Conservation (phyloP, 2,888 invertebrate species). For the Lymantria monacha region DNA sequence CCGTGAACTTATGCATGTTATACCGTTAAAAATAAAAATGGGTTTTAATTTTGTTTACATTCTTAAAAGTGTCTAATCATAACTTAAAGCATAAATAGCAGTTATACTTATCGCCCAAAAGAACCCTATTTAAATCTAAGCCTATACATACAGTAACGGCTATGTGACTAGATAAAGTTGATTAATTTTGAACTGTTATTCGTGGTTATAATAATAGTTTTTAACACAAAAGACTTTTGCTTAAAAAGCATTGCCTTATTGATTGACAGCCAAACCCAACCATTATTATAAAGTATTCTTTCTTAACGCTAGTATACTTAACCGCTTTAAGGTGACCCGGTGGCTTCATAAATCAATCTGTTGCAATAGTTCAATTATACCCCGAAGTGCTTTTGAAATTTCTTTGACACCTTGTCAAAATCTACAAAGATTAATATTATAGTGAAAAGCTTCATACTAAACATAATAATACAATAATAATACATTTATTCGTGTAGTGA, state of each 20-base stretch:
- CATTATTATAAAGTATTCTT: constrained; percentile 16
- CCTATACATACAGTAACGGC: too few relatives aligned
- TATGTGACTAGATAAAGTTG: too few relatives aligned
- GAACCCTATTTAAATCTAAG: too few relatives aligned
- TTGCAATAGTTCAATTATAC: constrained; percentile 12
- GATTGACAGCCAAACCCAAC: constrained; percentile 21
- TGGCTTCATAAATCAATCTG: constrained; percentile 29
- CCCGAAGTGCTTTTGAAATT: constrained; percentile 12
- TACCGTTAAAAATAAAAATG: too few relatives aligned
- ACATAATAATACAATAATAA: not conserved
- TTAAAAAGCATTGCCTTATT: constrained; percentile 4
- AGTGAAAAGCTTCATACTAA: constrained; percentile 18
- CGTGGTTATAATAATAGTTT: not conserved
- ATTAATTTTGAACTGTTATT: too few relatives aligned
- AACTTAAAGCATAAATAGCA: too few relatives aligned
- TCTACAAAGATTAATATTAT: constrained; percentile 26
- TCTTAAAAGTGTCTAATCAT: too few relatives aligned
- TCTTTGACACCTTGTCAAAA: constrained; percentile 27
- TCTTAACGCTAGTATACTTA: constrained; percentile 8
- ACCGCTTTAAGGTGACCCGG: constrained; percentile 20
- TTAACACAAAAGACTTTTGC: not conserved
- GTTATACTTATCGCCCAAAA: too few relatives aligned
- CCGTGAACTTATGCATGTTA: too few relatives aligned
- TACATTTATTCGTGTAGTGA: too few relatives aligned
- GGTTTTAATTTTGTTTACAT: too few relatives aligned